Evolutionary conservation across 2,888 invertebrate genomes (phyloP).

Genomic region (Erpobdella octoculata): DNA sequence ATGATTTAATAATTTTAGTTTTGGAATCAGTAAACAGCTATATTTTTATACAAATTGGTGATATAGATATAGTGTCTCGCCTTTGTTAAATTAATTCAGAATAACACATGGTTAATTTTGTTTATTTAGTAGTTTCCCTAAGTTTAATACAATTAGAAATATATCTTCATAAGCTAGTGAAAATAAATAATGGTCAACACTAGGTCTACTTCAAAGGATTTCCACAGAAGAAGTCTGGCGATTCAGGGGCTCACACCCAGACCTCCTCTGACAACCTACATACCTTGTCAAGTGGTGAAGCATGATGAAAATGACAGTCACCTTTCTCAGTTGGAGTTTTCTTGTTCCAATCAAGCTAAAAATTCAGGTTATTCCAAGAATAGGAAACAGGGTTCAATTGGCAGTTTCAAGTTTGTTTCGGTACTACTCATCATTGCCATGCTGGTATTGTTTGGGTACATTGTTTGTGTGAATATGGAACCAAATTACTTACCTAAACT

Average conservation of each 20-base stretch:
- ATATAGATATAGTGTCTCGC: no score
- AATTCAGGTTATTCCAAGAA: no score
- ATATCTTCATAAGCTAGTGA: no score
- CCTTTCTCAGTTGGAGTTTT: background rate
- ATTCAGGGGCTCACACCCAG: background rate
- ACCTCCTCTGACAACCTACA: background rate
- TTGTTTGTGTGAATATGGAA: background rate
- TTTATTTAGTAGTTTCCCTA: no score
- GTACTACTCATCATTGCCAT: background rate
- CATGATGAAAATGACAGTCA: background rate
- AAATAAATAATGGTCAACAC: no score
- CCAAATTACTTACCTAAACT: background rate
- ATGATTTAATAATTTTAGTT: no score
- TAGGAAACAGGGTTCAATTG: background rate
- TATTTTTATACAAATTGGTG: no score
- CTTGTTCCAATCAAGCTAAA: background rate
- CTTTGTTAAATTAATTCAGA: no score
- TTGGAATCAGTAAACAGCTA: no score
- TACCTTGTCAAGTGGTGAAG: background rate
- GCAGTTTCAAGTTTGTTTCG: background rate
- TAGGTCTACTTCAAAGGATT: no score
- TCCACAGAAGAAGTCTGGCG: conserved; percentile 5
- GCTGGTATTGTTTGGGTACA: background rate
- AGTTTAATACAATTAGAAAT: no score
- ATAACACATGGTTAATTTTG: no score